Conservation (phyloP, 2,888 invertebrate genomes). For the Periphyllus acericola region DNA sequence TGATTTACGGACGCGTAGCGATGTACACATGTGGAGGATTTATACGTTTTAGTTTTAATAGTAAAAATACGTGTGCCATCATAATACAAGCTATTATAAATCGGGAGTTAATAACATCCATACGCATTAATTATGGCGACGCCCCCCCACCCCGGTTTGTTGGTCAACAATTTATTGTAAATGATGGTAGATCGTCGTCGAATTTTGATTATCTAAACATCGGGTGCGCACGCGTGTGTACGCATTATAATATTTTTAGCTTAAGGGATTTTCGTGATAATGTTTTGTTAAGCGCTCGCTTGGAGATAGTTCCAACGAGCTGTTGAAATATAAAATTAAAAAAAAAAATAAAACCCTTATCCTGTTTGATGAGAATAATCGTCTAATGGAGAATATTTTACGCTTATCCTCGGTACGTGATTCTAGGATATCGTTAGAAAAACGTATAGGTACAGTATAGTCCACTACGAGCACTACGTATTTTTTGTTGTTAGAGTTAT, state of each 20-base stretch:
- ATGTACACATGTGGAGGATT: not conserved
- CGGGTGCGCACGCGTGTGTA: not conserved
- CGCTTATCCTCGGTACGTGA: not conserved
- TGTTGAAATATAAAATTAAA: not conserved
- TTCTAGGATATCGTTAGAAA: not conserved
- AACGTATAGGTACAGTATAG: too few species aligned
- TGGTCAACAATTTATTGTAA: not conserved
- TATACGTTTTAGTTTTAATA: constrained; percentile 4
- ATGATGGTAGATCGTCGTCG: not conserved
- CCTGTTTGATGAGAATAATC: not conserved
- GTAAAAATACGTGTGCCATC: not conserved
- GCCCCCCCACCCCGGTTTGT: not conserved
- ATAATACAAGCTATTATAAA: not conserved
- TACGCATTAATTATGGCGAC: not conserved
- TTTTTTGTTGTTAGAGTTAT: too few species aligned
- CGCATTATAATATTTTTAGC: not conserved
- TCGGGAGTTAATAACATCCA: constrained; percentile 5
- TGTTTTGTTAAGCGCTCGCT: not conserved
- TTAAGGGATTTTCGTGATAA: not conserved
- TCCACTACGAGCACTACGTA: too few species aligned
- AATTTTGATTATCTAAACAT: not conserved
- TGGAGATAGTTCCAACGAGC: not conserved
- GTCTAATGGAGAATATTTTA: not conserved
- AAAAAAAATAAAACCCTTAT: too few species aligned
- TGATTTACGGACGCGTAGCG: not conserved